phyloP scores from a whole-genome alignment of 1,140 invertebrate genomes.

The Eupristina koningsbergeri region DNA sequence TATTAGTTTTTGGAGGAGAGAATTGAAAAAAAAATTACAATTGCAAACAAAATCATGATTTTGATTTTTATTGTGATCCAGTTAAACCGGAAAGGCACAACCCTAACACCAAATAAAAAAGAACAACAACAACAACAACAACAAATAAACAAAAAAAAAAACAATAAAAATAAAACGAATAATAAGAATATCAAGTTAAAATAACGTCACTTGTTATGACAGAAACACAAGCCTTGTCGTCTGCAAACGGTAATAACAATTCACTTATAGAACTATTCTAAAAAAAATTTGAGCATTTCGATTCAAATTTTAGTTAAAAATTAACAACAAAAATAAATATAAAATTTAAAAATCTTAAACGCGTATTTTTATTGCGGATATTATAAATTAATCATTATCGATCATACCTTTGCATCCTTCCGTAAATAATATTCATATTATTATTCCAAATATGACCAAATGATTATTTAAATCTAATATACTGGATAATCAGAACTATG shows the following conservation, averaged over 20 bases:
- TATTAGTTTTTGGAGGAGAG: slow-evolving; percentile 22
- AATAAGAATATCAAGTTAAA: slow-evolving; percentile 26
- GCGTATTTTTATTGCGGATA: slow-evolving; percentile 7
- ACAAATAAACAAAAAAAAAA: slow-evolving; percentile 20
- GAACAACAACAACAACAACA: no score
- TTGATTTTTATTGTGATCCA: slow-evolving; percentile 49
- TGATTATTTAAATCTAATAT: slow-evolving; percentile 51
- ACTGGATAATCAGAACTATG: slow-evolving; percentile 53
- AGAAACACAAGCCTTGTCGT: slow-evolving; percentile 61
- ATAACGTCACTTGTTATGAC: slow-evolving; percentile 53
- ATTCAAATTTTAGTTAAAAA: slow-evolving; percentile 62
- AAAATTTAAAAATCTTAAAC: slow-evolving; percentile 50
- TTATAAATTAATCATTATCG: slow-evolving; percentile 37
- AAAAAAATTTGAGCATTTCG: slow-evolving; percentile 57
- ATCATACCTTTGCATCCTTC: slow-evolving; percentile 60
- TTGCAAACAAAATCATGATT: slow-evolving; percentile 49
- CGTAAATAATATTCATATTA: slow-evolving; percentile 57
- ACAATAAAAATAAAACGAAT: slow-evolving; percentile 12
- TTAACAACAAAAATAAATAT: slow-evolving; percentile 51
- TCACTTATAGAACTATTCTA: slow-evolving; percentile 60
- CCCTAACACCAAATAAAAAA: slow-evolving; percentile 30
- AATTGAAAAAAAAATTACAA: slow-evolving; percentile 22
- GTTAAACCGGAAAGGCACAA: slow-evolving; percentile 43
- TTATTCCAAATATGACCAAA: slow-evolving; percentile 49
- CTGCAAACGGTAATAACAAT: slow-evolving; percentile 57